Percentiles rank a stretch among this genome's conserved stretches.
These are phyloP conservation scores for Thamnophis elegans DNA, from an alignment of 2,797 vertebrate species.

Conservation along the genomic window DNA sequence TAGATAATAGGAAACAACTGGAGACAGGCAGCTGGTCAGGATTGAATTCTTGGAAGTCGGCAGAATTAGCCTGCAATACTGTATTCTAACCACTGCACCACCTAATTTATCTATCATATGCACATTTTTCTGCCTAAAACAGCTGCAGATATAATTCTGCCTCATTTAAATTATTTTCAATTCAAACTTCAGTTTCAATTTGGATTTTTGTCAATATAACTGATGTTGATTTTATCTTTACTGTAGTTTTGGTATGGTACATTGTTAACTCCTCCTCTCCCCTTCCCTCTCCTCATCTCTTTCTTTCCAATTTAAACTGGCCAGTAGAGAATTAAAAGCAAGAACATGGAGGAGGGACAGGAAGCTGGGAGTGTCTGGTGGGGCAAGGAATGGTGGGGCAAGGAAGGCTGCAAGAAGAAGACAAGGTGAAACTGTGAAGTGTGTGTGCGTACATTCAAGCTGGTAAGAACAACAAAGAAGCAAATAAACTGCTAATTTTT, in stretches of 20 bases:
- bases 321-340: neutral
- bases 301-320: neutral
- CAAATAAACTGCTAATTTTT: neutral
- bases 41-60: neutral
- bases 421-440: neutral
- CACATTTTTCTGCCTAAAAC: conserved; percentile 46
- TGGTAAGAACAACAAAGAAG: neutral
- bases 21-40: neutral
- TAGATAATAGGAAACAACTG: neutral
- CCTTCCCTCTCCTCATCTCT: neutral
- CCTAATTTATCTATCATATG: neutral
- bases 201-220: conserved; percentile 10
- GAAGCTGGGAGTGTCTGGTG: neutral
- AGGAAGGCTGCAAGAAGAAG: neutral
- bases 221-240: neutral
- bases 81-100: neutral
- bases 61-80: neutral
- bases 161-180: conserved; percentile 30
- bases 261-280: neutral
- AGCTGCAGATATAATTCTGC: conserved; percentile 30
- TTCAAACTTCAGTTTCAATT: conserved; percentile 30
- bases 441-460: neutral
- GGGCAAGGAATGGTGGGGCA: neutral
- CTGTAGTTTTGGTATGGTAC: neutral
- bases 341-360: neutral